Base-by-base conservation (phyloP, 2,888 invertebrate species). In the Trachelus tabidus region DNA sequence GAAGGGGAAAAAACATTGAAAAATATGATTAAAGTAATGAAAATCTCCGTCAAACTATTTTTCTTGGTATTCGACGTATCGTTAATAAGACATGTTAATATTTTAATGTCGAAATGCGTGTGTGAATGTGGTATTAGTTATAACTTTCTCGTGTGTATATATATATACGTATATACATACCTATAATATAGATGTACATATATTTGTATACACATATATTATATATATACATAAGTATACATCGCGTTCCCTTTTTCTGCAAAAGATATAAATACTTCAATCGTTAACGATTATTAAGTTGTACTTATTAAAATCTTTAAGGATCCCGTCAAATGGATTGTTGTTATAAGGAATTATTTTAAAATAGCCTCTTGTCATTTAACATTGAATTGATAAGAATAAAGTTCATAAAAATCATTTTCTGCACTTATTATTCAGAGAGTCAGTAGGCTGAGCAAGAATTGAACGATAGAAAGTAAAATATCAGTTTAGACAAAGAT, bases 281-380 rank as follows among this genome's bases (percentile, higher is more conserved):
- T 71, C 31, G 71, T 71, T 33, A 71, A 33, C 23, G 56, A 82
- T 79, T 80, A 75, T 76, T 80, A 80, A 79, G 77, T 76, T 81
- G 80, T 85, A 79, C 74, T 81, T 79, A 31, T 81, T 79, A 31
- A 81, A 79, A 81, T 78, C 56, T 84, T 79, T 83, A 80, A 76
- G 76, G 76, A 83, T 80, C 79, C 80, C 79, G 73, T 73, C 71
- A 79, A 80, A 81, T 77, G 78, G 81, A 82, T 83, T 83, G 82
- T 80, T 82, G 80, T 82, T 83, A 80, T 82, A 76, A 77, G 23
- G 56, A 9, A 56, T 56, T 56, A 56, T 23, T 56, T 56, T 69
- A n/a, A 76, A 79, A 78, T 81, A 81, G 34, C 68, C 12, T 76
- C 79, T n/a, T 78, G 71, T 77, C 71, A 81, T 78, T 79, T 77